A percentile compares a stretch with the other conserved stretches of the same genome.
Evolutionary conservation across 2,888 invertebrate species (phyloP).

Genomic region (Polydrusus tereticollis): DNA sequence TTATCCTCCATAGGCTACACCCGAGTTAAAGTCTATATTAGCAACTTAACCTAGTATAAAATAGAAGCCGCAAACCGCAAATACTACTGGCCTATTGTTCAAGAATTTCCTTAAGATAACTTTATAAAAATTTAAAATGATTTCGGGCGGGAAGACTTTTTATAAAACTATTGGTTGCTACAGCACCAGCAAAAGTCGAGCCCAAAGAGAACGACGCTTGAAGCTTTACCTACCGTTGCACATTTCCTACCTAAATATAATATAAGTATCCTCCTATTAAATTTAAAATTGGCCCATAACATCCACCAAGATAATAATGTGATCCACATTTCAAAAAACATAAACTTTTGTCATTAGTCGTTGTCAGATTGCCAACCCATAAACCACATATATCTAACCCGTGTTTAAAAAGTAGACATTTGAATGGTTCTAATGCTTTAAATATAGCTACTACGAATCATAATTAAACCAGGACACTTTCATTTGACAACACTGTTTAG

Average conservation of each 20-base stretch:
- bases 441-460: too few species aligned
- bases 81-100: constrained; percentile 15
- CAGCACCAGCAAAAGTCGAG: constrained; percentile 65
- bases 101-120: constrained; percentile 28
- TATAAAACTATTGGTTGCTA: constrained; percentile 62
- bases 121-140: constrained; percentile 55
- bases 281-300: constrained; percentile 7
- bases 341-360: too few species aligned
- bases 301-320: neutral
- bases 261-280: neutral
- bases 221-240: constrained; percentile 53
- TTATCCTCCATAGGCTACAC: constrained; percentile 12
- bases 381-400: too few species aligned
- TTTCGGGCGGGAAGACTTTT: constrained; percentile 68
- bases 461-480: too few species aligned
- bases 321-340: neutral
- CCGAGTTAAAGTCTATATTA: constrained; percentile 8
- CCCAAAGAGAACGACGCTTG: constrained; percentile 62
- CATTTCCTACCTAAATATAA: constrained; percentile 54
- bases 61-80: constrained; percentile 15
- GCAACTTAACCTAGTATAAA: constrained; percentile 17
- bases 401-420: too few species aligned
- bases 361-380: too few species aligned
- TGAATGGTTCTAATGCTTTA: too few species aligned
- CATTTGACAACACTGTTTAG: too few species aligned